Evolutionary conservation across 2,797 vertebrate species (phyloP).

Genomic region (Varecia variegata): DNA sequence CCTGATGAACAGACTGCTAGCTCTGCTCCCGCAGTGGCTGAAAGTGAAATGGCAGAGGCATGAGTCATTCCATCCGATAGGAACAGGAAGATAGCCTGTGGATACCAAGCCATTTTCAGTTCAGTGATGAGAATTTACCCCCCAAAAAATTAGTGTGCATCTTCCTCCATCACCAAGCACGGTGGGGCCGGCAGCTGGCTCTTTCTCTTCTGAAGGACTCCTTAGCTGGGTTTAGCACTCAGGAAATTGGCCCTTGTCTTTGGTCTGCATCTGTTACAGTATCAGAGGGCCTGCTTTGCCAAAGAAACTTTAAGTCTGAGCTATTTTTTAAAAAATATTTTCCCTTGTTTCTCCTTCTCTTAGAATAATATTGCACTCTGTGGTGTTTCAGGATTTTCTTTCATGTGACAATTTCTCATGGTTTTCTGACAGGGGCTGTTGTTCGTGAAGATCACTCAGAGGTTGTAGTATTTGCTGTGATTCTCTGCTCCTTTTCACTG

Average conservation of each 20-base stretch:
- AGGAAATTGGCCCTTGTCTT: background rate
- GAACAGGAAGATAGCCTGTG: constrained; percentile 34
- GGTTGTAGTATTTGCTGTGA: background rate
- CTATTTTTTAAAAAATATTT: background rate
- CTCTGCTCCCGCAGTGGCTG: constrained; percentile 22
- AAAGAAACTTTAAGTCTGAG: constrained; percentile 4
- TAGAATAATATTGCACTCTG: too few relatives aligned
- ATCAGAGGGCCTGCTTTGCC: background rate
- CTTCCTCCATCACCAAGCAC: background rate
- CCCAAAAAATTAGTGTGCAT: background rate
- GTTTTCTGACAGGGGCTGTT: constrained; percentile 2
- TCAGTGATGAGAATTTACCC: background rate
- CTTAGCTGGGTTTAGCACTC: background rate
- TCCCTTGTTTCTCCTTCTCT: background rate
- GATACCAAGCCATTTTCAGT: constrained; percentile 34
- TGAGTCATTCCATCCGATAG: constrained; percentile 12
- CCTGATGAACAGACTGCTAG: background rate
- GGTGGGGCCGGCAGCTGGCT: background rate
- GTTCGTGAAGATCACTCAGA: background rate
- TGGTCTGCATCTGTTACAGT: background rate
- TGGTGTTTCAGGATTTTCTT: background rate
- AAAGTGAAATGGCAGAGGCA: background rate
- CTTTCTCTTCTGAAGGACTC: background rate
- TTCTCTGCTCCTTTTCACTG: background rate
- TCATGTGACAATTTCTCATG: background rate